Conservation (phyloP, 2,888 invertebrate genomes). For the Pollenia angustigena region DNA sequence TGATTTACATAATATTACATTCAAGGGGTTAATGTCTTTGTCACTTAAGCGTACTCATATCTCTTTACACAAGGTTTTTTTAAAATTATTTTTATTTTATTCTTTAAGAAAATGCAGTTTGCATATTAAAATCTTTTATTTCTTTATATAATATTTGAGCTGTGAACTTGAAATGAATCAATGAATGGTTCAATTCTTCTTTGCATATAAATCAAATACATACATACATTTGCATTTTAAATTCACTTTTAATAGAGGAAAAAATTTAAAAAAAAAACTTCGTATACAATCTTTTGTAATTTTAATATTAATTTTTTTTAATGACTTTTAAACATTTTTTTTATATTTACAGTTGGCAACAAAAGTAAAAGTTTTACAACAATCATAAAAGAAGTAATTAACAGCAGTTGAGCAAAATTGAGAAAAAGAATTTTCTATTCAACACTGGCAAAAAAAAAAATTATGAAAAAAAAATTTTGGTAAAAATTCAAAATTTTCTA, state of each 20-base stretch:
- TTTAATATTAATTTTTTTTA: no score
- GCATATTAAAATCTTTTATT: constrained; percentile 66
- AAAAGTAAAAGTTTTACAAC: constrained; percentile 31
- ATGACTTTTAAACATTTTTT: constrained; percentile 6
- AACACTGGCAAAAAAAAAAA: constrained; percentile 60
- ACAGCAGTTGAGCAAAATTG: constrained; percentile 62
- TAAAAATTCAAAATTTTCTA: constrained; percentile 55
- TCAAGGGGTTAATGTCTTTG: constrained; percentile 34
- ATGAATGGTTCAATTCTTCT: constrained; percentile 36
- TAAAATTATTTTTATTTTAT: not conserved
- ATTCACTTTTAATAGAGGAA: constrained; percentile 48
- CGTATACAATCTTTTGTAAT: not conserved
- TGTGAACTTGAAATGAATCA: constrained; percentile 61
- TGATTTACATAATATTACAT: not conserved
- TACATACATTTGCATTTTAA: not conserved
- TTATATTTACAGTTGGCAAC: constrained; percentile 60
- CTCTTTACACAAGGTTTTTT: constrained; percentile 6
- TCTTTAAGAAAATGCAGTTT: constrained; percentile 59
- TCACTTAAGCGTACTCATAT: not conserved
- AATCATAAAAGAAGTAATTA: no score
- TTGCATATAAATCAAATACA: constrained; percentile 10
- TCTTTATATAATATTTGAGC: constrained; percentile 24
- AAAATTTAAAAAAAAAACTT: not conserved
- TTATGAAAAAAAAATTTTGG: constrained; percentile 48
- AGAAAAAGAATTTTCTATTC: constrained; percentile 41